A percentile compares a stretch with the other conserved stretches of the same genome.
Evolutionary conservation across 1,140 invertebrate genomes (phyloP).

Genomic region (Vanessa atalanta): DNA sequence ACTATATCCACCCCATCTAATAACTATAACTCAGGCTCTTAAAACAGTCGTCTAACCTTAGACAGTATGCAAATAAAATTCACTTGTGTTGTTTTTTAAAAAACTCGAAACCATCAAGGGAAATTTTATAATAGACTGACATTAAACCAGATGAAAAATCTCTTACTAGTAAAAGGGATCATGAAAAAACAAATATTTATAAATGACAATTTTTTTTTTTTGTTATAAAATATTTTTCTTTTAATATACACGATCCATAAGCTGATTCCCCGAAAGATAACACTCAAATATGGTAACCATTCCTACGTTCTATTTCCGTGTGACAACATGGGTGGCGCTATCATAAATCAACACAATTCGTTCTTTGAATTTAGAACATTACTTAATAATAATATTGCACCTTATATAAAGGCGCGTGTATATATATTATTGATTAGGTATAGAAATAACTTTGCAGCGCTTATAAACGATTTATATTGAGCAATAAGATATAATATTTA

Average conservation of each 20-base stretch:
- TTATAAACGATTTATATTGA: no score
- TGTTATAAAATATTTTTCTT: not conserved
- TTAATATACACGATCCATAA: not conserved
- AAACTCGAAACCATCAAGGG: not conserved
- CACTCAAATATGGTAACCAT: not conserved
- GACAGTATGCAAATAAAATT: not conserved
- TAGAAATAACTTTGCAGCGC: no score
- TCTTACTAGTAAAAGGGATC: no score
- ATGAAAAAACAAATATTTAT: no score
- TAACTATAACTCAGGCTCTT: constrained; percentile 13
- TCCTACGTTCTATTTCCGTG: constrained; percentile 8
- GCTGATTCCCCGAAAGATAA: not conserved
- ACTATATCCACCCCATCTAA: not conserved
- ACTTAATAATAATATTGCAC: no score
- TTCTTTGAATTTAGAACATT: constrained; percentile 4
- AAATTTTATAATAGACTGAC: no score
- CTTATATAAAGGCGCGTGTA: no score
- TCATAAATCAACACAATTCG: constrained; percentile 8
- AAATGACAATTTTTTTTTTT: not conserved
- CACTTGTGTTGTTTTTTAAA: not conserved
- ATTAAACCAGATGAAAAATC: no score
- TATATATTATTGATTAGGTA: no score
- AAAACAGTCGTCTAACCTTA: not conserved
- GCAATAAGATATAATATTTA: no score
- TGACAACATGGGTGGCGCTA: not conserved